A percentile compares a stretch with the other conserved stretches of the same genome.
Conservation (phyloP, 2,113 vertebrate species). For the Amazona guildingii region DNA sequence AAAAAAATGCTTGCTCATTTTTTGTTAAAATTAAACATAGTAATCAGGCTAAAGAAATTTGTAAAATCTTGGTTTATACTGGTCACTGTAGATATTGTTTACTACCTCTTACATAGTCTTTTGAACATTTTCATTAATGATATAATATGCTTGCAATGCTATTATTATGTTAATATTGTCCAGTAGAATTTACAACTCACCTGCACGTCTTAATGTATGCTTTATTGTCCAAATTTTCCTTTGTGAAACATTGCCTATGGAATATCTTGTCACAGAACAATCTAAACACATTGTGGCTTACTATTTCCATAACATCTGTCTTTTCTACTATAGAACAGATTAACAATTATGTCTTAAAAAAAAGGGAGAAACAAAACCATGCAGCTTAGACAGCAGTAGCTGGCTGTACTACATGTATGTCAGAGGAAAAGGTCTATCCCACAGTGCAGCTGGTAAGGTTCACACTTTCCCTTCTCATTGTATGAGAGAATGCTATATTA, state of each 20-base stretch:
- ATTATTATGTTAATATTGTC: not conserved
- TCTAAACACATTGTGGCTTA: slow-evolving; percentile 55
- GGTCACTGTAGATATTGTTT: not conserved
- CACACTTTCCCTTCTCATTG: slow-evolving; percentile 27
- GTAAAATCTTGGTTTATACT: slow-evolving; percentile 46
- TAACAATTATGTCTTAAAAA: slow-evolving; percentile 66
- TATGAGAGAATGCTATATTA: slow-evolving; percentile 27
- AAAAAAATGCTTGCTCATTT: not conserved
- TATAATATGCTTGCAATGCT: not conserved
- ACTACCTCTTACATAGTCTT: not conserved
- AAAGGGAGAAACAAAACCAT: not conserved
- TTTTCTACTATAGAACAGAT: slow-evolving; percentile 73
- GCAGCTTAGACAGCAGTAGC: not conserved
- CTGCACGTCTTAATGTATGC: slow-evolving; percentile 55
- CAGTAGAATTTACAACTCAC: slow-evolving; percentile 62
- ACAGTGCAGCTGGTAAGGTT: slow-evolving; percentile 43
- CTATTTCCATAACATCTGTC: slow-evolving; percentile 80
- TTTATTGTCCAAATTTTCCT: slow-evolving; percentile 68
- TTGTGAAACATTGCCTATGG: slow-evolving; percentile 60
- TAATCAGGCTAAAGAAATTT: slow-evolving; percentile 31
- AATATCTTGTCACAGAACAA: slow-evolving; percentile 59
- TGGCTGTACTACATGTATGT: slow-evolving; percentile 9
- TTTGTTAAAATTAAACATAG: slow-evolving; percentile 42
- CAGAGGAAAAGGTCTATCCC: slow-evolving; percentile 43
- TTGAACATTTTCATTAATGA: not conserved